Evolutionary conservation across 2,888 invertebrate genomes (phyloP), one percentile per base, ranked within the genome.

Genomic region (Lasioglossum morio): DNA sequence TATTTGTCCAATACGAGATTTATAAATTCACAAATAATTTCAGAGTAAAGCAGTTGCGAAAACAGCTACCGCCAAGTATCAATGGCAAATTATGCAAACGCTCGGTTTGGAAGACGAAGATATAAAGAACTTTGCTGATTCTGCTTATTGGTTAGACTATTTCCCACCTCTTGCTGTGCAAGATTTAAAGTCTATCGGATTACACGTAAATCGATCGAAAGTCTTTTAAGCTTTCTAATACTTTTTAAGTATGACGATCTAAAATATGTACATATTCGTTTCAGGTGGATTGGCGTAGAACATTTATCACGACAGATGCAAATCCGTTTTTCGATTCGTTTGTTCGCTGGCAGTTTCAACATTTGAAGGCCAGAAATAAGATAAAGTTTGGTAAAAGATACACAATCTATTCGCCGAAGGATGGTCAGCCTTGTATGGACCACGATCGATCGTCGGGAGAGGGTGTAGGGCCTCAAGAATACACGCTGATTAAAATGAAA

Each of bases 361-460:
- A 98, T 88, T 96, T 99, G 40, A 98, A 97, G 94, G 97, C 97
- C 85, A 96, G 97, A 73, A 98, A 98, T 87, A 99, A 99, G 95
- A 97, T 99, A 46, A 97, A 98, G 96, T 99, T 98, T 96, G 99
- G 99, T 30, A 99, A 99, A 96, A 96, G 99, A 10, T 98, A 99
- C 94, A 99, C 99, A 0, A 98, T 99, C 89, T 99, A 97, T 95
- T 99, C 99, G 0, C 99, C 99, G 0, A 97, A 98, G 93, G 99
- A 99, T 95, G 98, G 98, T 14, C 99, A 99, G 95, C 99, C 99
- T 0, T 99, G 99, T 94, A 99, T 99, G 99, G 99, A 99, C 95
- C 99, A 99, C 94, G 99, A 99, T 95, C 97, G 99, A 91, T 97
- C 98, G 66, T 96, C 97, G 3, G 99, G 99, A 0, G 99, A 99